A percentile compares a stretch with the other conserved stretches of the same genome.
These are phyloP conservation scores for Entomobrya multifasciata DNA, from an alignment of 2,888 invertebrate genomes.

Conservation along the genomic window DNA sequence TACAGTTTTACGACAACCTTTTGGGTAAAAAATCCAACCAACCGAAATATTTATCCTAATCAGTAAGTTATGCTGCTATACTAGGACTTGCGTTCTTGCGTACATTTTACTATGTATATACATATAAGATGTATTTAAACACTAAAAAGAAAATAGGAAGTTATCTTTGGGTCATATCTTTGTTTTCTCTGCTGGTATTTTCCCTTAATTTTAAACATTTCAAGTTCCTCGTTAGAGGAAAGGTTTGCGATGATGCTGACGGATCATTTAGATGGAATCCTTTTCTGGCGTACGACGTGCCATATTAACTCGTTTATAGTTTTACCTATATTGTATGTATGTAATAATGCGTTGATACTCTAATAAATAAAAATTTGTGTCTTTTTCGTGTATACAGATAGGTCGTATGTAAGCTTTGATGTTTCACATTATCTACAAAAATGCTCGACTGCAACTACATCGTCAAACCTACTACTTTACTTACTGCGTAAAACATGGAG, in stretches of 20 bases:
- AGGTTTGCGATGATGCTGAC: background rate
- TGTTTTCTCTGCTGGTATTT: constrained; percentile 28
- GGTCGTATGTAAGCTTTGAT: constrained; percentile 11
- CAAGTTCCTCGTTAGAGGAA: background rate
- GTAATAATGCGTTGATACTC: background rate
- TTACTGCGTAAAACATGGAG: background rate
- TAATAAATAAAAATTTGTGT: constrained; percentile 35
- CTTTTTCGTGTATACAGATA: background rate
- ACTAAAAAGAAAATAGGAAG: background rate
- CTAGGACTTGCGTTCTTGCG: too few species aligned
- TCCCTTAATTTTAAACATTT: background rate
- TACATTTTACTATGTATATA: background rate
- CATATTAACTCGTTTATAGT: constrained; percentile 22
- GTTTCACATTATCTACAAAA: constrained; percentile 25
- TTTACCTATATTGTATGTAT: background rate
- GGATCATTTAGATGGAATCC: background rate
- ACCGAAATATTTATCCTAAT: constrained; percentile 41
- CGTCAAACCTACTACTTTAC: background rate
- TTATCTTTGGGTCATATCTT: constrained; percentile 30
- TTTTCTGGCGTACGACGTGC: constrained; percentile 13
- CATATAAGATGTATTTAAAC: background rate
- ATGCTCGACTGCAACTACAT: background rate
- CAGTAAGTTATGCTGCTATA: too few species aligned
- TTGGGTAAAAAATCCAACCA: constrained; percentile 64
- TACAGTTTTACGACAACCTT: constrained; percentile 73